Evolutionary conservation across 2,797 vertebrate genomes (phyloP).

Genomic region (Bradypodion ventrale): DNA sequence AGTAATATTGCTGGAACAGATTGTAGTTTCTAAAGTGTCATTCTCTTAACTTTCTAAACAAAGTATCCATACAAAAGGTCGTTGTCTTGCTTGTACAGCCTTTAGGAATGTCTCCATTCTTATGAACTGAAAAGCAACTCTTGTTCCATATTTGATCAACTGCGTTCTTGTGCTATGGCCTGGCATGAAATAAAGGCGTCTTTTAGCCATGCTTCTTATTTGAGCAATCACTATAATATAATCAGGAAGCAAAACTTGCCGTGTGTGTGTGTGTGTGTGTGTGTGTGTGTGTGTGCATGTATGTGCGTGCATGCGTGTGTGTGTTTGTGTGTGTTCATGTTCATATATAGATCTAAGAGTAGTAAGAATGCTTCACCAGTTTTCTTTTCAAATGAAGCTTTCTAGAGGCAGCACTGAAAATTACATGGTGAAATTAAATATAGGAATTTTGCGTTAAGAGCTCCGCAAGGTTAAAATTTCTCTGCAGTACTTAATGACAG

Average conservation of each 20-base stretch:
- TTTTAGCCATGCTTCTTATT: neutral
- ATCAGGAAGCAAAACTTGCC: neutral
- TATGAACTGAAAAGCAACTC: slow-evolving; percentile 30
- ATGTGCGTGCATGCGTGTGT: no score
- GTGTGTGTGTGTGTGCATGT: no score
- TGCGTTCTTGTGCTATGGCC: slow-evolving; percentile 15
- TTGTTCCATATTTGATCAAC: slow-evolving; percentile 37
- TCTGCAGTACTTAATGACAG: neutral
- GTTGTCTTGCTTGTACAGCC: neutral
- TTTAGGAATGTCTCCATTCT: slow-evolving; percentile 46
- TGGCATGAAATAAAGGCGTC: slow-evolving; percentile 9
- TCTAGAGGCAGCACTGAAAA: neutral
- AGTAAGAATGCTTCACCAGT: neutral
- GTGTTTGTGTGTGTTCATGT: no score
- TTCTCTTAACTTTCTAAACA: slow-evolving; percentile 16
- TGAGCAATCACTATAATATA: slow-evolving; percentile 9
- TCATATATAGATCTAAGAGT: neutral
- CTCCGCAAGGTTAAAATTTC: neutral
- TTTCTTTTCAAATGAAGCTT: neutral
- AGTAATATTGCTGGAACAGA: neutral
- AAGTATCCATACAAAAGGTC: slow-evolving; percentile 17
- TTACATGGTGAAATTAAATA: neutral
- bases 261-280: slow-evolving; percentile 17
- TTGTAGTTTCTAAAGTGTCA: neutral
- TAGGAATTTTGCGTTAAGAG: neutral